Evolutionary conservation across 2,797 vertebrate species (phyloP).

Genomic region (Notolabrus celidotus): DNA sequence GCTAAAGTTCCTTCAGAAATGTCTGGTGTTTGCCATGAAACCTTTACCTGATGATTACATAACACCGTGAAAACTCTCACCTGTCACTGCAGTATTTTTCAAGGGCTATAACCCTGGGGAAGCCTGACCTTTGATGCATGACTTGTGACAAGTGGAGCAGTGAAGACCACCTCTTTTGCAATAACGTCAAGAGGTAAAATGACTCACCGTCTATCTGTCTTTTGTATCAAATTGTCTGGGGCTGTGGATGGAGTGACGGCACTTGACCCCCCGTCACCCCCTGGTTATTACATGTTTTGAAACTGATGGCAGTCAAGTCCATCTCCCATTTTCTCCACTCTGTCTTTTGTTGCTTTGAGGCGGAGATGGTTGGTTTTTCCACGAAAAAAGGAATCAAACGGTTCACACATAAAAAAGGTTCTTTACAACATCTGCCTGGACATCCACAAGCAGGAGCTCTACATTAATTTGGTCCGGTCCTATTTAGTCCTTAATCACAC

Average conservation of each 20-base stretch:
- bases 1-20: background rate
- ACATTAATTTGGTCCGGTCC: constrained; percentile 20
- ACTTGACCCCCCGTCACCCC: constrained; percentile 75
- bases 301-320: constrained; percentile 44
- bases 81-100: constrained; percentile 31
- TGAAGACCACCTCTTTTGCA: constrained; percentile 62
- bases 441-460: constrained; percentile 1
- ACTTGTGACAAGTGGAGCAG: constrained; percentile 36
- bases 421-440: constrained; percentile 12
- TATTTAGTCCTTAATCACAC: constrained; percentile 61
- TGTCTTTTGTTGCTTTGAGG: constrained; percentile 30
- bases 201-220: constrained; percentile 49
- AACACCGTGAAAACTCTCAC: background rate
- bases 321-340: constrained; percentile 46
- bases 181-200: constrained; percentile 69
- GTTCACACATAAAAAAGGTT: constrained; percentile 39
- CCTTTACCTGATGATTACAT: constrained; percentile 3
- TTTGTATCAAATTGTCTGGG: constrained; percentile 67
- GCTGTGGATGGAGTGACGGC: constrained; percentile 57
- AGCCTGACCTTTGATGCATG: constrained; percentile 48
- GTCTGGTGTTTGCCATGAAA: background rate
- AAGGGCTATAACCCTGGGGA: constrained; percentile 25
- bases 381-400: background rate
- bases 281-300: constrained; percentile 72
- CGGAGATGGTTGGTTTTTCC: constrained; percentile 16